Evolutionary conservation across 30 jellyfish, hydroid and myxozoan species (phyloP).

Genomic region (Aurelia aurita complex sp. Pacific): DNA sequence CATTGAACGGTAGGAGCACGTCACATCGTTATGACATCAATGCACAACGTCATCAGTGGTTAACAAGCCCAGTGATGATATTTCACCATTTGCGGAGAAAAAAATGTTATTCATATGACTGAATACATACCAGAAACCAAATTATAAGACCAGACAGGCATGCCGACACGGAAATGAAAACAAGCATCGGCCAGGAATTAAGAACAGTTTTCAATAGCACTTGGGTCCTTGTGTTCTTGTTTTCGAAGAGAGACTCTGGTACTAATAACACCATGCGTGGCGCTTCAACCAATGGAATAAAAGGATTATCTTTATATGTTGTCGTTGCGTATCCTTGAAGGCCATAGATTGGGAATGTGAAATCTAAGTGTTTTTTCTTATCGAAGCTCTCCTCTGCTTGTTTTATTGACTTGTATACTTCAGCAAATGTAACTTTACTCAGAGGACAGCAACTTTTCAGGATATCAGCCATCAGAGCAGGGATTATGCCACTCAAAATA

Average conservation of each 20-base stretch:
- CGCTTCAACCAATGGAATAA: constrained; percentile 89
- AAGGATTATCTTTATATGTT: constrained; percentile 79
- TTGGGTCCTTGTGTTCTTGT: constrained; percentile 84
- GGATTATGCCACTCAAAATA: constrained; percentile 81
- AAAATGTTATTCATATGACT: not conserved
- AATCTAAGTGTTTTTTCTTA: constrained; percentile 58
- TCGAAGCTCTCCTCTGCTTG: constrained; percentile 80
- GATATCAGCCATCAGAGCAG: constrained; percentile 53
- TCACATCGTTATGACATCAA: too few relatives aligned
- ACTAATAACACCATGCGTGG: constrained; percentile 88
- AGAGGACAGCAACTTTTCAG: constrained; percentile 75
- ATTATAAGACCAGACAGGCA: constrained; percentile 87
- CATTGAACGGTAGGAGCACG: too few relatives aligned
- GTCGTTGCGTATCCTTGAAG: constrained; percentile 74
- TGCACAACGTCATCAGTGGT: too few relatives aligned
- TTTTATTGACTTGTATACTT: constrained; percentile 45
- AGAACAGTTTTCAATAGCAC: constrained; percentile 86
- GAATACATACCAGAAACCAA: constrained; percentile 77
- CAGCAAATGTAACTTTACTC: constrained; percentile 82
- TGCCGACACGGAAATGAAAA: constrained; percentile 89
- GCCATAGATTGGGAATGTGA: constrained; percentile 92
- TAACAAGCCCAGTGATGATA: too few relatives aligned
- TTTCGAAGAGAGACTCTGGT: constrained; percentile 79
- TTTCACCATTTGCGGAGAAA: too few relatives aligned
- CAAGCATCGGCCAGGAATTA: constrained; percentile 98